These are phyloP conservation scores for Lota lota DNA, from an alignment of 2,113 vertebrate species.

Conservation along the genomic window DNA sequence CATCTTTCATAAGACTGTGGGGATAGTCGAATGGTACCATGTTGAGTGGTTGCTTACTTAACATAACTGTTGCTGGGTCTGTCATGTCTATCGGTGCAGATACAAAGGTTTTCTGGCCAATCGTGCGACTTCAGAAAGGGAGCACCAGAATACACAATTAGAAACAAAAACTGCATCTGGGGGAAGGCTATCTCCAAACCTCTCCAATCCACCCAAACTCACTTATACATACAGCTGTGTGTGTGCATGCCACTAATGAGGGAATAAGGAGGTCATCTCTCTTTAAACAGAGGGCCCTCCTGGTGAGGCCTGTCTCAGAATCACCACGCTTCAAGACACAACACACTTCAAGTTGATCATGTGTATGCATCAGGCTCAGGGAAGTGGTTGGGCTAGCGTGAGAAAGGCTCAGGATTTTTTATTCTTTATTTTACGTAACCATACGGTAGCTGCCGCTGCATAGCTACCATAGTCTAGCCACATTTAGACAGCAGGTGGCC, in stretches of 20 bases:
- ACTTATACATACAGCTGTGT: slow-evolving; percentile 67
- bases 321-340: slow-evolving; percentile 77
- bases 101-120: too few species aligned
- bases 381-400: slow-evolving; percentile 19
- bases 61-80: too few species aligned
- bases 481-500: slow-evolving; percentile 23
- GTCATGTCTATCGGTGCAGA: too few species aligned
- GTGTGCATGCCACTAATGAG: slow-evolving; percentile 70
- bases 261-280: slow-evolving; percentile 74
- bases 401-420: slow-evolving; percentile 8
- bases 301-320: slow-evolving; percentile 75
- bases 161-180: neutral
- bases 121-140: too few species aligned
- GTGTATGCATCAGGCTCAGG: slow-evolving; percentile 55
- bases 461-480: slow-evolving; percentile 33
- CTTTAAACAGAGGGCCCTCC: slow-evolving; percentile 64
- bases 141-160: too few species aligned
- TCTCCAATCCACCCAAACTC: neutral
- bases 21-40: too few species aligned
- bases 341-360: slow-evolving; percentile 42
- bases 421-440: slow-evolving; percentile 42
- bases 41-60: too few species aligned
- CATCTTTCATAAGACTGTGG: too few species aligned
- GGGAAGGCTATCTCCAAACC: slow-evolving; percentile 4
- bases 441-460: slow-evolving; percentile 22